Evolutionary conservation across 2,113 vertebrate species (phyloP).

Genomic region (Urocolius indicus): DNA sequence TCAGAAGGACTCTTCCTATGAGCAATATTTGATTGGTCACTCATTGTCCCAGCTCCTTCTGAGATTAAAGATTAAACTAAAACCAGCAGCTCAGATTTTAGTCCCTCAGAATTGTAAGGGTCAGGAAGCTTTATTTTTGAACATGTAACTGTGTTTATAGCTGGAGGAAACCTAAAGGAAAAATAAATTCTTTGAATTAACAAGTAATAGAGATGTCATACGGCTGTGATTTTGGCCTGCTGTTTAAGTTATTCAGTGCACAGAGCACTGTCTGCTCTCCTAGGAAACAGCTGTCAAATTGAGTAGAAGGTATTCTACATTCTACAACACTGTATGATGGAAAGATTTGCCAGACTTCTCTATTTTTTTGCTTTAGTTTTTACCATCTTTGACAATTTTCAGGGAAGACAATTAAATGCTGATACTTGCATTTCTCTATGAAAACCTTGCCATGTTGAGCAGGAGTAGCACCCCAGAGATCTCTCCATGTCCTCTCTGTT

Average conservation of each 20-base stretch:
- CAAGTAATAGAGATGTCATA: neutral
- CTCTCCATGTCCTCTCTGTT: neutral
- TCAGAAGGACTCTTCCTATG: neutral
- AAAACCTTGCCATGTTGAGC: neutral
- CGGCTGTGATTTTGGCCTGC: neutral
- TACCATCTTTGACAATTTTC: neutral
- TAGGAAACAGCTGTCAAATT: neutral
- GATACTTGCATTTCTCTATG: neutral
- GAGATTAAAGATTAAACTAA: neutral
- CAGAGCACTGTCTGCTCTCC: neutral
- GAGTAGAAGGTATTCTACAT: neutral
- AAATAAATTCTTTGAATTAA: neutral
- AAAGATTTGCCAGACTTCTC: neutral
- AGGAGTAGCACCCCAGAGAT: neutral
- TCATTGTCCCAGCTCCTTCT: neutral
- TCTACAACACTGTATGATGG: neutral
- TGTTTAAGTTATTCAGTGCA: neutral
- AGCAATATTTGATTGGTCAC: neutral
- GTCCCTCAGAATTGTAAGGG: neutral
- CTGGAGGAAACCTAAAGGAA: neutral
- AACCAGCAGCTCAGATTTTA: neutral
- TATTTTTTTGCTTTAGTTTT: neutral
- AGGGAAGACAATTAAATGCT: neutral
- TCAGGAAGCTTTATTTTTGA: constrained; percentile 4
- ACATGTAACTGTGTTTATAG: neutral